Evolutionary conservation across 53 echinoderm and acorn worm genomes (phyloP), one percentile per base, ranked within the genome.

Genomic region (Echinometra lucunter): DNA sequence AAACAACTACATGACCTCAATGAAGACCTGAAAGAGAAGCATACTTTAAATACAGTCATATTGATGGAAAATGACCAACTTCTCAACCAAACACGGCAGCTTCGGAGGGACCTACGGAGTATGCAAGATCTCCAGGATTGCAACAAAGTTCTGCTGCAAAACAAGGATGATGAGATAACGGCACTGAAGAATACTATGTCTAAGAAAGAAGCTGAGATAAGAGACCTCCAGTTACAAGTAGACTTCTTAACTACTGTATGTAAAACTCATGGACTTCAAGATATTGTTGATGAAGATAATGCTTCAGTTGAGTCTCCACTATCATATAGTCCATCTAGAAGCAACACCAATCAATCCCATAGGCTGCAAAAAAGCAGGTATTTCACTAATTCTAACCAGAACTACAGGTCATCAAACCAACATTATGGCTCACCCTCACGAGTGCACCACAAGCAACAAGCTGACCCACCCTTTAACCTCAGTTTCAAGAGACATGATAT

Each of bases 21-120:
- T 11, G 60, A 15, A 15, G 16, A 60, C 60, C 2, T 60, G 17
- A 60, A 19, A 60, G 60, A 15, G 17, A 60, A 60, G 60, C 12
- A 19, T 18, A 15, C 9, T 19, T 18, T 60, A 19, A 60, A 60
- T 18, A 42, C 40, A 44, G 44, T 80, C 15, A 44, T 80, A 12
- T 40, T 40, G 17, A 80, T 80, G 21, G 80, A 80, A 42, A 80
- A 80, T 80, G 80, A 80, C 15, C 80, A 80, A 42, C 40, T 80
- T 12, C 40, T 38, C 1, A 80, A 80, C 80, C 80, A 75, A 75
- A 37, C 75, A 34, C 75, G 75, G 2, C 75, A 75, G 37, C 75
- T 75, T 75, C 75, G 75, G 17, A 34, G 75, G 17, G 75, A 75
- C 3, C 10, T 75, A 37, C 6, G 37, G 38, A 10, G 35, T 37